These are phyloP conservation scores for Rhinichthys osculus DNA, from an alignment of 2,797 vertebrate species.

Conservation along the genomic window DNA sequence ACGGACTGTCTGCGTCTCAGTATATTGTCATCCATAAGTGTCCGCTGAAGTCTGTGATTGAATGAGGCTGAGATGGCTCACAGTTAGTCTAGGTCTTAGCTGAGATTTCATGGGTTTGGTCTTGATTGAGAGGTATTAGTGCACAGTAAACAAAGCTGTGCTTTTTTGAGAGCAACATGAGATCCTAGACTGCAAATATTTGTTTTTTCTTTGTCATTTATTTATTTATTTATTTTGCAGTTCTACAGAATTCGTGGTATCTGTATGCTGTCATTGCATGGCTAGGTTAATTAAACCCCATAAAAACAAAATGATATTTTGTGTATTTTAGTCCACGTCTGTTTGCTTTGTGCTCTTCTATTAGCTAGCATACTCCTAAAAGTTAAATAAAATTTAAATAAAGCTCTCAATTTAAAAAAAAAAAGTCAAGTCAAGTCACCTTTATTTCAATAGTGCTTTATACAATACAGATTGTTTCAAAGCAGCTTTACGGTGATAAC, in stretches of 20 bases:
- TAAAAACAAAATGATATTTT: neutral
- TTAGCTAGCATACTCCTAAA: neutral
- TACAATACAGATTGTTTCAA: too few species aligned
- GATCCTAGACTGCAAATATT: neutral
- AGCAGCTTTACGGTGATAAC: too few species aligned
- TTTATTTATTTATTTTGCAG: neutral
- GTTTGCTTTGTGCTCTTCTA: neutral
- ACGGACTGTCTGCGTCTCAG: conserved; percentile 43
- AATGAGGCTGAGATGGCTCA: neutral
- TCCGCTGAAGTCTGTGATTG: conserved; percentile 16
- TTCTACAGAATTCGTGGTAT: neutral
- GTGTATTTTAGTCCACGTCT: neutral
- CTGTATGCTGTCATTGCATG: neutral
- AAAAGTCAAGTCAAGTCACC: too few species aligned
- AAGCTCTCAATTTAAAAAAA: too few species aligned
- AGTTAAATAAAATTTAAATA: too few species aligned
- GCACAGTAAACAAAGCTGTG: conserved; percentile 24
- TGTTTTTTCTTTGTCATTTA: neutral
- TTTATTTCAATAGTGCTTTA: too few species aligned
- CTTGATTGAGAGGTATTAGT: conserved; percentile 33
- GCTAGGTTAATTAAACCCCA: neutral
- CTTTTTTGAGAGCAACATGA: conserved; percentile 3
- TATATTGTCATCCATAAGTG: conserved; percentile 44
- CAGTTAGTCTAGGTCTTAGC: conserved; percentile 41
- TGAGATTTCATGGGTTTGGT: conserved; percentile 10